A percentile compares a stretch with the other conserved stretches of the same genome.
Conservation (phyloP, 2,888 invertebrate species). For the Antitype chi region DNA sequence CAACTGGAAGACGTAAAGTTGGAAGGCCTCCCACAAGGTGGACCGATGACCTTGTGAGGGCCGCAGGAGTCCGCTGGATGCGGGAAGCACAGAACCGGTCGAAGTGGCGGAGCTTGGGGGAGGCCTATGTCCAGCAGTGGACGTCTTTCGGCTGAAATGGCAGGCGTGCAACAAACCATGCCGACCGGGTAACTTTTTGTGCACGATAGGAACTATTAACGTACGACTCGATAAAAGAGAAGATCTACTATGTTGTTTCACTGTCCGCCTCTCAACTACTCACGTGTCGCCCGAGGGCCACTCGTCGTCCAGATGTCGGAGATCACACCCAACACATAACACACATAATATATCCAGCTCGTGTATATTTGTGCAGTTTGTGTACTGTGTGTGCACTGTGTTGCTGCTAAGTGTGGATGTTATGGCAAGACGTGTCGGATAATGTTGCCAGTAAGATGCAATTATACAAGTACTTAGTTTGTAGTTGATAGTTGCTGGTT, state of each 20-base stretch:
- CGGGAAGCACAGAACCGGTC: too few relatives aligned
- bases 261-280: constrained; percentile 32
- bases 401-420: constrained; percentile 55
- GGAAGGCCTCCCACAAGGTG: too few relatives aligned
- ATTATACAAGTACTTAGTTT: constrained; percentile 50
- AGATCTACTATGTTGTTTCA: constrained; percentile 11
- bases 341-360: constrained; percentile 31
- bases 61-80: too few relatives aligned
- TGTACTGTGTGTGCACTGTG: constrained; percentile 43
- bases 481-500: constrained; percentile 17
- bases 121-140: too few relatives aligned
- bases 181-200: neutral
- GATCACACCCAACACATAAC: constrained; percentile 54
- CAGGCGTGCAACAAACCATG: neutral
- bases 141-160: too few relatives aligned
- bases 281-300: constrained; percentile 49
- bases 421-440: constrained; percentile 51
- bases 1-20: too few relatives aligned
- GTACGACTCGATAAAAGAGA: neutral
- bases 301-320: constrained; percentile 60
- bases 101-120: too few relatives aligned
- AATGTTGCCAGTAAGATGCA: constrained; percentile 36
- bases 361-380: constrained; percentile 45
- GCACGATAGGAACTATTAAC: neutral
- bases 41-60: too few relatives aligned